These are phyloP conservation scores for Vidua macroura DNA, from an alignment of 2,113 vertebrate genomes.

Conservation along the genomic window DNA sequence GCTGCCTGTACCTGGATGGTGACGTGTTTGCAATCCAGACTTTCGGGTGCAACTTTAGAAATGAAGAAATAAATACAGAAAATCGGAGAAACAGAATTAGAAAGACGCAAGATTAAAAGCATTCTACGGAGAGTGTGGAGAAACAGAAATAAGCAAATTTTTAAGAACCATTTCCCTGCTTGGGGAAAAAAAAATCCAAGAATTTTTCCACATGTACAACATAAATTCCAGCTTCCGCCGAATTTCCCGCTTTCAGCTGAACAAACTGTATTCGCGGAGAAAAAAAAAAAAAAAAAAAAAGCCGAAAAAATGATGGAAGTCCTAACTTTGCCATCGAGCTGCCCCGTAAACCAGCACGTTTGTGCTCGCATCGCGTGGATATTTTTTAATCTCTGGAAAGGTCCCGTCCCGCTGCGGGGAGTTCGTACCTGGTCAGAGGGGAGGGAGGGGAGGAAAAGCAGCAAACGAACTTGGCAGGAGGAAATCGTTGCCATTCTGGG, in stretches of 20 bases:
- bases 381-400: neutral
- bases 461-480: conserved; percentile 21
- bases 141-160: neutral
- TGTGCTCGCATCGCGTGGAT: neutral
- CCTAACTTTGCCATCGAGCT: neutral
- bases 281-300: accelerated
- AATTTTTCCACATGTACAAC: neutral
- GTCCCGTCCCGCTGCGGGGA: conserved; percentile 9
- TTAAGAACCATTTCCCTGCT: neutral
- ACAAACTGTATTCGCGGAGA: neutral
- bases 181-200: accelerated
- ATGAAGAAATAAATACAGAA: neutral
- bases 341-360: neutral
- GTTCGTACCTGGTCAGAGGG: neutral
- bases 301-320: neutral
- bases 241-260: neutral
- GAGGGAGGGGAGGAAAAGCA: neutral
- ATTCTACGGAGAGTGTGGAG: neutral
- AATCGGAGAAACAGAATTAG: neutral
- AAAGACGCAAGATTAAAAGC: neutral
- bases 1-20: neutral
- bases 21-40: neutral
- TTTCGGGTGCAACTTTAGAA: neutral
- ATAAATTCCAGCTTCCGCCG: neutral
- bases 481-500: neutral